Evolutionary conservation across 2,888 invertebrate species (phyloP), one percentile per base, ranked within the genome.

Genomic region (Polymixis lichenea): DNA sequence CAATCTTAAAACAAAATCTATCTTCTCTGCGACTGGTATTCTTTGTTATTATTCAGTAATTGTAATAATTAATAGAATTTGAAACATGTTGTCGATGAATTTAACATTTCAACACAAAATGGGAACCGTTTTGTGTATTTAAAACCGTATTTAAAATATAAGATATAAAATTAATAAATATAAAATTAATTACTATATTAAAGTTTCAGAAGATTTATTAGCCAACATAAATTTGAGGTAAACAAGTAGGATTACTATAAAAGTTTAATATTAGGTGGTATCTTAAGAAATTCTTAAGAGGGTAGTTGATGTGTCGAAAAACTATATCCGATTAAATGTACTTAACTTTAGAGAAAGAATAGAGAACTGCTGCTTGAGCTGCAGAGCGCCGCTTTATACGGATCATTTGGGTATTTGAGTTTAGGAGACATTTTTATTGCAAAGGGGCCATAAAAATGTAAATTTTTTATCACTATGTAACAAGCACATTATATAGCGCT

Each of bases 191-290:
- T 91, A 91, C 89, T 92, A 91, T 93, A 93, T 93, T 92, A 92
- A 94, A 91, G 91, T 95, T 95, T 95, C 94, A 93, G 92, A 95
- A 93, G 89, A 94, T 95, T 94, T 95, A 95, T 94, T 95, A 95
- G 94, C 92, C 93, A 93, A 94, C 93, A 91, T 94, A 92, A 92
- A 92, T 92, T 93, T 90, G 91, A 91, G 86, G 86, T 95, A 95
- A 93, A 92, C 89, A 88, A 89, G 93, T 95, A 95, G 94, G 92
- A 88, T 92, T 92, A 93, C 89, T 90, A 89, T 91, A 88, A 87
- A 93, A 92, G 87, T 93, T 92, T 90, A 91, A 93, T 85, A 91
- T 92, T 91, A 90, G 88, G 86, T 87, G 91, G 89, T 88, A 92
- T 90, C 81, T 71, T 94, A 67, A 67, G 66, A 32, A 22, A 56